A percentile compares a stretch with the other conserved stretches of the same genome.
Conservation (phyloP, 2,797 vertebrate species). For the Sandelia bainsii region DNA sequence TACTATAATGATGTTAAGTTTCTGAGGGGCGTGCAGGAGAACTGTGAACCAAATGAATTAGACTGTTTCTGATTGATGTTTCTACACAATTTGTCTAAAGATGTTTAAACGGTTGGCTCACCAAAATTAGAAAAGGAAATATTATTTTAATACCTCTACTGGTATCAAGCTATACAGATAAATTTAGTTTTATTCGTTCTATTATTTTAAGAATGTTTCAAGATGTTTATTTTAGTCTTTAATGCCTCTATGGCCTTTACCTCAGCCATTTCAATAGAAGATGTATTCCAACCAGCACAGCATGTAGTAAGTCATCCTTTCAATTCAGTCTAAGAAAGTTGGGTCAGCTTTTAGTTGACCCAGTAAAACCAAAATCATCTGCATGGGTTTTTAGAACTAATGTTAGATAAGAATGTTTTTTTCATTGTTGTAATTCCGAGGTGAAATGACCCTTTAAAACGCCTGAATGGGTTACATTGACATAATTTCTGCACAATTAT, state of each 20-base stretch:
- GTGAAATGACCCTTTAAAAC: neutral
- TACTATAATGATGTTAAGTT: constrained; percentile 69
- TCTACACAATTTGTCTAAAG: neutral
- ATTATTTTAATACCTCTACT: neutral
- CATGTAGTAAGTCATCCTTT: constrained; percentile 2
- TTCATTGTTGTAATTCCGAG: neutral
- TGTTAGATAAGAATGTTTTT: neutral
- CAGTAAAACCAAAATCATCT: no score
- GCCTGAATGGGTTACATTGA: neutral
- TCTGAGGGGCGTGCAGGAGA: constrained; percentile 50
- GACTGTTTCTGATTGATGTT: constrained; percentile 53
- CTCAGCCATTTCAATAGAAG: neutral
- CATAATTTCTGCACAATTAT: neutral
- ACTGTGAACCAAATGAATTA: constrained; percentile 61
- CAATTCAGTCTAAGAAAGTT: neutral
- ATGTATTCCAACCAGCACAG: neutral
- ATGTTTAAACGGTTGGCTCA: constrained; percentile 11
- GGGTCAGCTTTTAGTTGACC: neutral
- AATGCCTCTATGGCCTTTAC: neutral
- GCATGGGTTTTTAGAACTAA: no score
- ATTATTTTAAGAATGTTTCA: neutral
- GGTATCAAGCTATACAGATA: neutral
- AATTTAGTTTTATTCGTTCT: neutral
- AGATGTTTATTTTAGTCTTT: constrained; percentile 1
- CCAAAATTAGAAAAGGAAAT: neutral